Evolutionary conservation across 2,888 invertebrate genomes (phyloP).

Genomic region (Coleophora flavipennella): DNA sequence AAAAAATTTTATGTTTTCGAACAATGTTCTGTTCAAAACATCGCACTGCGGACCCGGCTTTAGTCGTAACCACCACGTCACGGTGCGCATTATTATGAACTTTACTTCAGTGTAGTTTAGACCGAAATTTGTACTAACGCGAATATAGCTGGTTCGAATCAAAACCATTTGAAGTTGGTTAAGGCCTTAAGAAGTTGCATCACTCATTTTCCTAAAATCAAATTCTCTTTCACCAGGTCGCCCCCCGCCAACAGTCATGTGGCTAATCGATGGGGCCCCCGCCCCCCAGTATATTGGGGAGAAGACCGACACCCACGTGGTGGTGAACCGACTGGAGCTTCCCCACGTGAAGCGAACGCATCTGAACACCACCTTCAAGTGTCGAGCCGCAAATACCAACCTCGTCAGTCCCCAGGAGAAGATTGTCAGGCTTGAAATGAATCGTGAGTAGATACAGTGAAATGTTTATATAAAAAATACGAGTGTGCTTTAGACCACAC

Average conservation of each 20-base stretch:
- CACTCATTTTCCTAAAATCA: background rate
- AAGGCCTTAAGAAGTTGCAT: no score
- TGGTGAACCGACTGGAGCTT: constrained; percentile 85
- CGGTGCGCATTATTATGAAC: no score
- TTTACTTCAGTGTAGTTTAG: no score
- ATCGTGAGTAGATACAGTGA: constrained; percentile 80
- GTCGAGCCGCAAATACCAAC: constrained; percentile 90
- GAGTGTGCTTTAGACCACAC: no score
- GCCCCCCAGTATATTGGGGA: constrained; percentile 80
- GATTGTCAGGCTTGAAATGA: constrained; percentile 86
- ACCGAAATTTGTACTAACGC: no score
- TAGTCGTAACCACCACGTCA: no score
- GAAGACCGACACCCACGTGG: constrained; percentile 80
- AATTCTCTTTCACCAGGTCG: constrained; percentile 72
- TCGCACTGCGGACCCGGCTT: no score
- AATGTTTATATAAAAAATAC: no score
- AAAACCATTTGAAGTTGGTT: no score
- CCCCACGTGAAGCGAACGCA: constrained; percentile 81
- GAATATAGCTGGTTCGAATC: no score
- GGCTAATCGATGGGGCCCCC: constrained; percentile 83
- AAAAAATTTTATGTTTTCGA: no score
- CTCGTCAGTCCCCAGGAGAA: constrained; percentile 88
- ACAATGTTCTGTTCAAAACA: no score
- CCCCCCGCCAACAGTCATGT: constrained; percentile 87
- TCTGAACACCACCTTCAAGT: constrained; percentile 88